phyloP scores from a whole-genome alignment of 2,797 vertebrate species.

The Melanotaenia maccullochi region DNA sequence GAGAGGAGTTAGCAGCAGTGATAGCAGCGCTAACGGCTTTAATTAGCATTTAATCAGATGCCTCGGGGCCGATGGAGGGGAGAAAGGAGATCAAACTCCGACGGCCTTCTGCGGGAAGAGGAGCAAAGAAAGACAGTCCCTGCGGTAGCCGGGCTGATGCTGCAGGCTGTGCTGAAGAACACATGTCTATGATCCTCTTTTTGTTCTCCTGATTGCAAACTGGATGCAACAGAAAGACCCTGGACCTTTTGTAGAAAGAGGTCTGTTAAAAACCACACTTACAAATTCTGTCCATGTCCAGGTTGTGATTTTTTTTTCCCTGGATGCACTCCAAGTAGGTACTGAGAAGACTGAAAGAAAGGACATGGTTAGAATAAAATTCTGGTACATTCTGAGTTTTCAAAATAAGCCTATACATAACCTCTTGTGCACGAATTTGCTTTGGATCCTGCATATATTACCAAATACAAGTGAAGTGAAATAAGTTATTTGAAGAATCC shows the following conservation, averaged over 20 bases:
- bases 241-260: constrained; percentile 48
- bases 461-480: neutral
- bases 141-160: constrained; percentile 62
- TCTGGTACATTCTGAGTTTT: constrained; percentile 1
- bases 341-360: constrained; percentile 19
- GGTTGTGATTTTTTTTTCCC: constrained; percentile 29
- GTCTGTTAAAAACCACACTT: constrained; percentile 10
- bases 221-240: constrained; percentile 58
- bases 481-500: neutral
- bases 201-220: constrained; percentile 66
- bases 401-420: constrained; percentile 4
- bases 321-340: constrained; percentile 13
- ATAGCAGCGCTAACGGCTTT: constrained; percentile 93
- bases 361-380: neutral
- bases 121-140: constrained; percentile 72
- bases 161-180: constrained; percentile 72
- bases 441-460: neutral
- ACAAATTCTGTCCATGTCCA: constrained; percentile 34
- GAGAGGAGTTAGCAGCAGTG: constrained; percentile 89
- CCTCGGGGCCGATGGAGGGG: constrained; percentile 86
- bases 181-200: constrained; percentile 76
- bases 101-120: constrained; percentile 72
- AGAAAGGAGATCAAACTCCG: constrained; percentile 80
- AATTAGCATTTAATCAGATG: constrained; percentile 99
- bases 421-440: neutral